Evolutionary conservation across 2,888 invertebrate species (phyloP), one percentile per base, ranked within the genome.

Genomic region (Pandemis heparana): DNA sequence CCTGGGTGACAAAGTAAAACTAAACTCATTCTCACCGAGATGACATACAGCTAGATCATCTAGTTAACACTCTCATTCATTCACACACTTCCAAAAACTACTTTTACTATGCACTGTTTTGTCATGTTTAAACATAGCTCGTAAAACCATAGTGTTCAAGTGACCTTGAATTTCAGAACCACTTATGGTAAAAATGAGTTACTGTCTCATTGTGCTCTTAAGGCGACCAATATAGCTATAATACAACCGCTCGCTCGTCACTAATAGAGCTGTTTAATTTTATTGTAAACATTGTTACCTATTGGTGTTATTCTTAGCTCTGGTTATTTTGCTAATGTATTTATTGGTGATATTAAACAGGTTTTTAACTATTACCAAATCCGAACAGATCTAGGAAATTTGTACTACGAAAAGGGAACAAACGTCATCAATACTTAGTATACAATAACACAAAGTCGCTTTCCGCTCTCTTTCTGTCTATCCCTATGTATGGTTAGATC

Each of bases 191-290:
- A 56, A 64, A 51, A 32, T 8, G 65, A 38, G 12, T 65, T 16
- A 65, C 38, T 53, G 38, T 10, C 32, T 63, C 59, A 69, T 73
- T 64, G 68, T 32, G 51, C 23, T 16, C 56, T 23, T 69, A 69
- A 64, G 41, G 41, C 48, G 48, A 51, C 63, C 18, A 63, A n/a
- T 73, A 68, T 48, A 38, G 9, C 10, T 61, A 62, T 62, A 72
- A 71, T 66, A 51, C 53, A 51, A 32, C 51, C 66, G 16, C 46
- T 48, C 23, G 32, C 32, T 56, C 64, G 32, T 43, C 63, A 56
- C 63, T 70, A 71, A 71, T 48, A 46, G 56, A 61, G 16, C 41
- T 61, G 71, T 67, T 72, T 16, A 43, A 67, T 62, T 67, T 62
- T 56, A 68, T 46, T 67, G 62, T 56, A 60, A 51, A 48, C 56